Evolutionary conservation across 2,113 vertebrate species (phyloP).

Genomic region (Patagioenas fasciata): DNA sequence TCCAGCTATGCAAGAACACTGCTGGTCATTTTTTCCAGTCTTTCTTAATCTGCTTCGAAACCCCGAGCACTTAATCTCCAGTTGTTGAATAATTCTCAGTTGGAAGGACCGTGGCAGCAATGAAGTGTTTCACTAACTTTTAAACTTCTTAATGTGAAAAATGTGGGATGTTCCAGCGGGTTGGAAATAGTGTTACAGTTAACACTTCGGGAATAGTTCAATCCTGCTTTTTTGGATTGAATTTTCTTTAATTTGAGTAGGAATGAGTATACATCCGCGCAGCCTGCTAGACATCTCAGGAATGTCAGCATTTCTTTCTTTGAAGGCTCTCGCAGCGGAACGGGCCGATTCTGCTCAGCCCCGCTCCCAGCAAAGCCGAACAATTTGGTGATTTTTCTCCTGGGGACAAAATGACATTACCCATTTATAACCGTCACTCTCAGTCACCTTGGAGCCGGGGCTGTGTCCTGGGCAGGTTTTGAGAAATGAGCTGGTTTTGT

Average conservation of each 20-base stretch:
- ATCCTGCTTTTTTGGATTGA: neutral
- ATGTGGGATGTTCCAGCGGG: accelerated
- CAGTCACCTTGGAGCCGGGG: neutral
- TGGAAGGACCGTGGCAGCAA: neutral
- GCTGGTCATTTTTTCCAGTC: neutral
- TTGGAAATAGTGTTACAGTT: neutral
- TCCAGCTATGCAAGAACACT: neutral
- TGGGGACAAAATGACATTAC: neutral
- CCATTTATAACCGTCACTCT: constrained; percentile 27
- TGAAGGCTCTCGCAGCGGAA: neutral
- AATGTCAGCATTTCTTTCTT: neutral
- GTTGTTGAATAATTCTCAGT: neutral
- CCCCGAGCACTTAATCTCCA: neutral
- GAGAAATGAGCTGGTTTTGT: constrained; percentile 34
- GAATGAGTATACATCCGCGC: neutral
- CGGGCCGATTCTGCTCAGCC: neutral
- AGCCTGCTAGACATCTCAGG: neutral
- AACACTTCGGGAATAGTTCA: accelerated
- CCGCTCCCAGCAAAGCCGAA: neutral
- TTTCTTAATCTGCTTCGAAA: neutral
- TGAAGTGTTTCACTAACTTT: neutral
- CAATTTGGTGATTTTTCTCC: constrained; percentile 10
- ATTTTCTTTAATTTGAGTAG: neutral
- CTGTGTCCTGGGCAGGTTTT: constrained; percentile 7
- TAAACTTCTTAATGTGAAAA: neutral